Evolutionary conservation across 2,888 invertebrate species (phyloP).

Genomic region (Ophion costatus): DNA sequence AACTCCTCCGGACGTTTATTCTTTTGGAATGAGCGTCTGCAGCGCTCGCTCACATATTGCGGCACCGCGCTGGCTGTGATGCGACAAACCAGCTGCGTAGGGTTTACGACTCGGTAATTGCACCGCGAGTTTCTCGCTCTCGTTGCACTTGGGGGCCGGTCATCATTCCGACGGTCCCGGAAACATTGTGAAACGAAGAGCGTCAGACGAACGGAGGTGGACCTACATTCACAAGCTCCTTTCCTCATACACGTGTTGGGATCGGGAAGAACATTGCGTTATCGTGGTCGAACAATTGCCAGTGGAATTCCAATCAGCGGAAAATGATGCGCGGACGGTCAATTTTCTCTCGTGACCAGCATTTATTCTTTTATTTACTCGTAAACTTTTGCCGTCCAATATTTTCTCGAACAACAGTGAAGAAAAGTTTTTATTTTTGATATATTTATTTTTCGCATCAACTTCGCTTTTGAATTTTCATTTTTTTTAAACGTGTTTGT

Average conservation of each 20-base stretch:
- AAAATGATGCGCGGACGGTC: neutral
- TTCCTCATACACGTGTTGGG: slow-evolving; percentile 8
- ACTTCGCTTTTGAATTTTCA: too few relatives aligned
- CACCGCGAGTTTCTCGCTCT: slow-evolving; percentile 35
- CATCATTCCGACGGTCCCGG: slow-evolving; percentile 61
- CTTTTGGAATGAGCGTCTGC: slow-evolving; percentile 17
- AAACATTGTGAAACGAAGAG: slow-evolving; percentile 69
- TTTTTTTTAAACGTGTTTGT: too few relatives aligned
- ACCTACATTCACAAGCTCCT: slow-evolving; percentile 70
- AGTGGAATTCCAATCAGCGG: slow-evolving; percentile 46
- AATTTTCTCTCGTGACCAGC: neutral
- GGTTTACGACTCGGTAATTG: slow-evolving; percentile 67
- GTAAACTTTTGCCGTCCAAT: neutral
- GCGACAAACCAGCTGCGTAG: slow-evolving; percentile 53
- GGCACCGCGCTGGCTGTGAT: slow-evolving; percentile 61
- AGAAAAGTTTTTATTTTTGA: too few relatives aligned
- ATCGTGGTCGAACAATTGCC: slow-evolving; percentile 61
- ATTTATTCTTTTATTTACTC: neutral
- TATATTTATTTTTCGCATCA: neutral
- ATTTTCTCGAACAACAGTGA: neutral
- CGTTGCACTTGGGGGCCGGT: slow-evolving; percentile 50
- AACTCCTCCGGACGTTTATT: slow-evolving; percentile 31
- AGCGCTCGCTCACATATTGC: slow-evolving; percentile 42
- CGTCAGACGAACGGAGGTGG: slow-evolving; percentile 73
- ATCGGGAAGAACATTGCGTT: slow-evolving; percentile 58